Conservation (phyloP, 2,888 invertebrate species). For the Melanophora roralis region DNA sequence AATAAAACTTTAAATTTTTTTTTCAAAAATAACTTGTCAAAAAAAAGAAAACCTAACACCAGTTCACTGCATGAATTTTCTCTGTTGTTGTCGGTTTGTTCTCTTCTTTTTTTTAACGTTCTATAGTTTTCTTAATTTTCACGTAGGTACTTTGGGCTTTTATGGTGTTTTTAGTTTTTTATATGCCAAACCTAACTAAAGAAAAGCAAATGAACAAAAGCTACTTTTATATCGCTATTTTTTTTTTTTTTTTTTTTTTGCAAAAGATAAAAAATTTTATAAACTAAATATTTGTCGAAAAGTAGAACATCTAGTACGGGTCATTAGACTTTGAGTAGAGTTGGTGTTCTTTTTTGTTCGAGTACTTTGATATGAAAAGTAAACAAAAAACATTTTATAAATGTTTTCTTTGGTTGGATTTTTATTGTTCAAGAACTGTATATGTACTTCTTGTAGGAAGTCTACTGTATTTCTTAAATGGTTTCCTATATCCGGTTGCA, state of each 20-base stretch:
- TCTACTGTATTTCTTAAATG: slow-evolving; percentile 25
- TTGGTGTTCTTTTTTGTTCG: slow-evolving; percentile 17
- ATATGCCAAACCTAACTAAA: not conserved
- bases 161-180: not conserved
- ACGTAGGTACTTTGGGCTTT: not conserved
- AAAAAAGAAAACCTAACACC: no score
- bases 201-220: slow-evolving; percentile 27
- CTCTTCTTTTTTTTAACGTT: no score
- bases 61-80: no score
- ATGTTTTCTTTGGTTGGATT: slow-evolving; percentile 13
- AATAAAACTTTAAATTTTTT: no score
- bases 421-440: slow-evolving; percentile 9
- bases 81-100: no score
- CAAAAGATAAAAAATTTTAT: slow-evolving; percentile 31
- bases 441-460: slow-evolving; percentile 19
- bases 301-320: slow-evolving; percentile 54
- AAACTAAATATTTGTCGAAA: slow-evolving; percentile 43
- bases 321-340: slow-evolving; percentile 50
- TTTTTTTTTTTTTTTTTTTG: slow-evolving; percentile 21
- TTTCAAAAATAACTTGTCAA: no score
- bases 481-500: slow-evolving; percentile 34
- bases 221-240: not conserved
- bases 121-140: not conserved
- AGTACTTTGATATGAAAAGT: slow-evolving; percentile 15
- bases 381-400: slow-evolving; percentile 13